These are phyloP conservation scores for Diarsia dahlii DNA, from an alignment of 2,888 invertebrate species.

Conservation along the genomic window DNA sequence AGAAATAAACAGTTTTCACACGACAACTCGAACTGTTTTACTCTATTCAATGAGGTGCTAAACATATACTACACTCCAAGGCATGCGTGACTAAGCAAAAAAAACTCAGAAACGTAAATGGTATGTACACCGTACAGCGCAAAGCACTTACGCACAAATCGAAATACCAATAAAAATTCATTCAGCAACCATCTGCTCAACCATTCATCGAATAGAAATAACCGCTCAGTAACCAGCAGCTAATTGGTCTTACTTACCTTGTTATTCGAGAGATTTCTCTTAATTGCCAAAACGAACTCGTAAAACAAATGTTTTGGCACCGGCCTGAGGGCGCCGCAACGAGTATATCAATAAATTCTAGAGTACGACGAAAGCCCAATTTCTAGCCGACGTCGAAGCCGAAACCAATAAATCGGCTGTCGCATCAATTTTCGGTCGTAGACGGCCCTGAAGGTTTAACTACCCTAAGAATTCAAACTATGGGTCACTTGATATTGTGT, in stretches of 20 bases:
- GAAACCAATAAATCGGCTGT: background rate
- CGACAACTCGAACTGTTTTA: background rate
- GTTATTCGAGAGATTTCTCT: constrained; percentile 52
- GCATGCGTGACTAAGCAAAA: background rate
- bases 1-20: background rate
- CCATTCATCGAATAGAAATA: constrained; percentile 34
- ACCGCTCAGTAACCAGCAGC: constrained; percentile 26
- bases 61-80: background rate
- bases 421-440: background rate
- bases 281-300: constrained; percentile 57
- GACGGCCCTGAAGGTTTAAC: background rate
- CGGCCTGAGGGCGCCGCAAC: constrained; percentile 42
- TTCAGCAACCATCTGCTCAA: constrained; percentile 34
- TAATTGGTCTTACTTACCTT: constrained; percentile 56
- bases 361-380: background rate
- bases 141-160: constrained; percentile 35
- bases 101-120: constrained; percentile 7
- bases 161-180: constrained; percentile 37
- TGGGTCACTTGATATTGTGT: too few species aligned
- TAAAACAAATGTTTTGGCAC: constrained; percentile 64
- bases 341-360: constrained; percentile 39
- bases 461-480: background rate
- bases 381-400: background rate
- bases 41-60: background rate
- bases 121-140: constrained; percentile 11